phyloP scores from a whole-genome alignment of 1,140 invertebrate species.

The Octopus sinensis region DNA sequence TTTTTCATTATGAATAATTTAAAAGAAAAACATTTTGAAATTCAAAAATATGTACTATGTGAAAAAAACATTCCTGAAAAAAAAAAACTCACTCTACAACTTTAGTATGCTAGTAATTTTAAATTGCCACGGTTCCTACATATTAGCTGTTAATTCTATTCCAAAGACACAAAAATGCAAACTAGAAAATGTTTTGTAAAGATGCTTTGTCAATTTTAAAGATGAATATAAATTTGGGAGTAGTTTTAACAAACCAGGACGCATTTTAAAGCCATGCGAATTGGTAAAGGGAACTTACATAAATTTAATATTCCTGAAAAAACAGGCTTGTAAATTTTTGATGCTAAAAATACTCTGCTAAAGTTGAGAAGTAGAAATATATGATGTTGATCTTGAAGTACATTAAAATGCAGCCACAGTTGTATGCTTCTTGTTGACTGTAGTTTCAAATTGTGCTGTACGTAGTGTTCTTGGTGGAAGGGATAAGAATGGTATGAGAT shows the following conservation, averaged over 20 bases:
- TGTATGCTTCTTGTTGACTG: not conserved
- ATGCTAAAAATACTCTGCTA: slow-evolving; percentile 3
- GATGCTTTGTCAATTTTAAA: too few relatives aligned
- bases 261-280: slow-evolving; percentile 7
- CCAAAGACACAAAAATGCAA: too few relatives aligned
- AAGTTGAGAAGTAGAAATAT: not conserved
- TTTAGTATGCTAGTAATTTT: too few relatives aligned
- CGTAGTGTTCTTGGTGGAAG: not conserved
- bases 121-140: too few relatives aligned
- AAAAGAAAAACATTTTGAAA: too few relatives aligned
- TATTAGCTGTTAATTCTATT: too few relatives aligned
- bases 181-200: too few relatives aligned
- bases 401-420: not conserved
- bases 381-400: not conserved
- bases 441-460: slow-evolving; percentile 15
- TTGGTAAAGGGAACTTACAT: slow-evolving; percentile 11
- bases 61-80: too few relatives aligned
- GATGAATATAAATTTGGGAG: too few relatives aligned
- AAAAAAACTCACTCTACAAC: too few relatives aligned
- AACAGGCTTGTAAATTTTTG: slow-evolving; percentile 15
- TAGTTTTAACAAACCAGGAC: not conserved
- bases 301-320: not conserved
- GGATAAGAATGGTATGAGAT: slow-evolving; percentile 7
- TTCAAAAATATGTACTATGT: too few relatives aligned
- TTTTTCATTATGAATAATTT: too few relatives aligned